These are phyloP conservation scores for Anolis apletophallus DNA, from an alignment of 2,797 vertebrate genomes.

Conservation along the genomic window DNA sequence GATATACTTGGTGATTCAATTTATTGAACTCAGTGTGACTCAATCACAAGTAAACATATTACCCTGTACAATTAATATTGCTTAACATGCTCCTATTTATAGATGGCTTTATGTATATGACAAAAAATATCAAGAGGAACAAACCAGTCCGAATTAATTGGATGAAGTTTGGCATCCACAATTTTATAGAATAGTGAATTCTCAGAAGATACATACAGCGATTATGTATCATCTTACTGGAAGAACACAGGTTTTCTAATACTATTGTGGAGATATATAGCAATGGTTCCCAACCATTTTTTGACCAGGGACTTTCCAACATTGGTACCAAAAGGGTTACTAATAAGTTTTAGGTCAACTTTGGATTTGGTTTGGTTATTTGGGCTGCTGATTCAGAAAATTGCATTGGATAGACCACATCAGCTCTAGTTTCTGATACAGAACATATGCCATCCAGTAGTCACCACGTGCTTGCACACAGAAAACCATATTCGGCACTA, in stretches of 20 bases:
- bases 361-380: too few species aligned
- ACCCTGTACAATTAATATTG: background rate
- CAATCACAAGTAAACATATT: background rate
- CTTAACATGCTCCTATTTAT: background rate
- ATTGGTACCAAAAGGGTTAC: too few species aligned
- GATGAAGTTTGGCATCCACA: background rate
- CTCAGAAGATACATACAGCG: background rate
- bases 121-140: background rate
- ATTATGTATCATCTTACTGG: background rate
- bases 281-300: too few species aligned
- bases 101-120: background rate
- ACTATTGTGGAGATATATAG: background rate
- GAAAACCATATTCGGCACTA: too few species aligned
- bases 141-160: background rate
- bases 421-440: too few species aligned
- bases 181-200: background rate
- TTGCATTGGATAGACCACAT: too few species aligned
- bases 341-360: too few species aligned
- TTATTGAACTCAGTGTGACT: background rate
- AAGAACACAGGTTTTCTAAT: background rate
- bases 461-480: too few species aligned
- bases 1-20: background rate
- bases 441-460: too few species aligned
- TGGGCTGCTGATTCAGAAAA: too few species aligned
- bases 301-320: too few species aligned